Base-by-base conservation (phyloP, 2,888 invertebrate species). In the Noctua pronuba region DNA sequence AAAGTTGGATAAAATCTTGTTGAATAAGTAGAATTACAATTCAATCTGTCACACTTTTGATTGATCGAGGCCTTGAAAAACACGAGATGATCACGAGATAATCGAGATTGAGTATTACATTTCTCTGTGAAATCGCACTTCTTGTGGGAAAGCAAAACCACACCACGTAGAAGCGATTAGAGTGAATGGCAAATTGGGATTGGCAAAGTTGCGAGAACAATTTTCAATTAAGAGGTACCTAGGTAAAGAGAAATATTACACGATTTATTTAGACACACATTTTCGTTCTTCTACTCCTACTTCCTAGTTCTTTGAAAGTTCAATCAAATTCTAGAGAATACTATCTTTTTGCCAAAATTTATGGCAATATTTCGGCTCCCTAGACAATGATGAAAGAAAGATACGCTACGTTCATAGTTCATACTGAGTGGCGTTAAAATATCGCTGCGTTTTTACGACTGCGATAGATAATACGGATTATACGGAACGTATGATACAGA, bases 61-160 rank as follows among this genome's bases (percentile, higher is more conserved):
- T 68, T 64, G 72, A 78, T 73, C 13, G 65, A 69, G 44, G 41
- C 65, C 75, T 66, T 83, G 78, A 80, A 69, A 41, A 64, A 69
- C 10, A 8, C n/a, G 18, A 71, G 35, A 78, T 72, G 35, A 72
- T 80, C 31, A 71, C 58, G 58, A 79, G 41, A 41, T 66, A 41
- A 65, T 65, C 65, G 65, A 65, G 41, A 65, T 28, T n/a, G 41
- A 65, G 65, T 65, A 49, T 60, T 58, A 77, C 55, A 79, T 74
- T 80, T 74, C 64, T 49, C 64, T 28, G 31, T 74, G 67, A 80
- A 74, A 80, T 78, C 38, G 1, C 24, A n/a, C 52, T 60, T 44
- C 69, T 82, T 70, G 65, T 68, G 35, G 18, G 70, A 81, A 65
- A 70, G 65, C 44, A 44, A 60, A 81, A 82, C 44, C 52, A 35